Conservation (phyloP, 2,888 invertebrate genomes). For the Chrysodeixis includens region DNA sequence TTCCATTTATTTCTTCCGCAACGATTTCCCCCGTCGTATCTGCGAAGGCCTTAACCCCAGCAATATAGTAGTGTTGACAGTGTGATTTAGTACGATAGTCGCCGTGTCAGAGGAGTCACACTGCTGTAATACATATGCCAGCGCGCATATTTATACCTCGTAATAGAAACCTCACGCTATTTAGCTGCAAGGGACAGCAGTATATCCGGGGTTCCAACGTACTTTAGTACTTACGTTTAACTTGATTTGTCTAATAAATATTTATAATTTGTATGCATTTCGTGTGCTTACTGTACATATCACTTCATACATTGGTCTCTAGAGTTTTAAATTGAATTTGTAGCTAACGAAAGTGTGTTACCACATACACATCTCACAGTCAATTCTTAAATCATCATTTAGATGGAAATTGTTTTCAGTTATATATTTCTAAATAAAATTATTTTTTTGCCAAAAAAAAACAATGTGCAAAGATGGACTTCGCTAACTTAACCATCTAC, state of each 20-base stretch:
- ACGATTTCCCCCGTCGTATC: not conserved
- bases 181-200: slow-evolving; percentile 1
- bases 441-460: too few species aligned
- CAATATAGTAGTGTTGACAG: slow-evolving; percentile 44
- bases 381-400: too few species aligned
- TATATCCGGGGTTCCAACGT: not conserved
- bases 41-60: slow-evolving; percentile 22
- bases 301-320: too few species aligned
- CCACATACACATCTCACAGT: too few species aligned
- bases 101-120: slow-evolving; percentile 27
- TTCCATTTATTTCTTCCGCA: not conserved
- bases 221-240: not conserved
- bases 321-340: too few species aligned
- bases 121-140: slow-evolving; percentile 34
- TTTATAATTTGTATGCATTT: too few species aligned
- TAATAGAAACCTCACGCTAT: not conserved
- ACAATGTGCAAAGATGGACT: too few species aligned
- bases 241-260: not conserved
- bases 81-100: slow-evolving; percentile 46
- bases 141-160: slow-evolving; percentile 11
- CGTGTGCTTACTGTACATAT: too few species aligned
- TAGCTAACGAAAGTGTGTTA: too few species aligned
- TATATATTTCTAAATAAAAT: too few species aligned
- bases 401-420: too few species aligned
- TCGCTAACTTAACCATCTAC: too few species aligned